These are phyloP conservation scores for Odontamblyopus rebecca DNA, from an alignment of 2,797 vertebrate species.

Conservation along the genomic window DNA sequence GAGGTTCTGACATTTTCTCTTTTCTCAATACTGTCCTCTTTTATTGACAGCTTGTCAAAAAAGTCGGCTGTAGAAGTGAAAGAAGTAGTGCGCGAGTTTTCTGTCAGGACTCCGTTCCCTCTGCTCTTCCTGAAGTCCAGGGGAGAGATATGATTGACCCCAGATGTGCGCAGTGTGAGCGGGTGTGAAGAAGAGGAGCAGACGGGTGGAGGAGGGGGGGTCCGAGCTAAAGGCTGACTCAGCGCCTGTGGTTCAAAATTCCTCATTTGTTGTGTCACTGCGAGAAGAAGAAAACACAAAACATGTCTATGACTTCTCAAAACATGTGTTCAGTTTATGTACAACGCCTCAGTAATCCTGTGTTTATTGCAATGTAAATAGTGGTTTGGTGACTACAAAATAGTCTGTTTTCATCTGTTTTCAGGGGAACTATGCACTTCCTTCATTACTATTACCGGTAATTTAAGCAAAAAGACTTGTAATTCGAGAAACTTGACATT, in stretches of 20 bases:
- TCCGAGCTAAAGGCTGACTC: constrained; percentile 41
- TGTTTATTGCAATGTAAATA: not conserved
- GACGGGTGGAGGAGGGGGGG: constrained; percentile 28
- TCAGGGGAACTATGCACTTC: too few relatives aligned
- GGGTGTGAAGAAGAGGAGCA: not conserved
- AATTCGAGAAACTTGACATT: too few relatives aligned
- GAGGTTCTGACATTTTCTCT: not conserved
- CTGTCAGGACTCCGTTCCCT: constrained; percentile 8
- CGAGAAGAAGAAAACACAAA: constrained; percentile 8
- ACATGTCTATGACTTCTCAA: not conserved
- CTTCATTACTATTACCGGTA: too few relatives aligned
- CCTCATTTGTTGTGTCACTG: constrained; percentile 44
- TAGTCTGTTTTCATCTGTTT: not conserved
- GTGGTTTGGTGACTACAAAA: not conserved
- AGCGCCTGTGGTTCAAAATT: constrained; percentile 44
- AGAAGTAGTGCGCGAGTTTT: constrained; percentile 31
- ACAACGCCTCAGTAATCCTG: not conserved
- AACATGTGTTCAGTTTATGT: not conserved
- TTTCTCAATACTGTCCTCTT: not conserved
- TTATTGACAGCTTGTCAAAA: not conserved
- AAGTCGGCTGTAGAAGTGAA: constrained; percentile 7
- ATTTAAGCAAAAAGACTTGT: too few relatives aligned
- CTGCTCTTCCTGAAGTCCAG: constrained; percentile 9
- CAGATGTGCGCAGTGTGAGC: constrained; percentile 52
- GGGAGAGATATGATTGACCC: constrained; percentile 45